Conservation (phyloP, 1,140 invertebrate genomes). For the Scaptomyza pallida region DNA sequence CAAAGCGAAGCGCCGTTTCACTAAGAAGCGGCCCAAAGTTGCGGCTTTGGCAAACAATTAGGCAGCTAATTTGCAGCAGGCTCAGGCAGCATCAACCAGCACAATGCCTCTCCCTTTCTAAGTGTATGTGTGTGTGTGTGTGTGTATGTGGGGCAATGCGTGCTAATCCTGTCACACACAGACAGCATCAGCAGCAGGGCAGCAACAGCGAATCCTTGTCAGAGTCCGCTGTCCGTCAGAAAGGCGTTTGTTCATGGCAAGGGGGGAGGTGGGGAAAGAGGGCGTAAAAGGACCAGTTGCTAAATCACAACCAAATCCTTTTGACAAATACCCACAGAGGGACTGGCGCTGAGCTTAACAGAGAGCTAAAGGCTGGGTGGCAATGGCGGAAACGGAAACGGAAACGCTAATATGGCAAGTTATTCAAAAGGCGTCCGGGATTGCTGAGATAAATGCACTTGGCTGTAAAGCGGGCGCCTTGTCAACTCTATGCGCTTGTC, state of each 20-base stretch:
- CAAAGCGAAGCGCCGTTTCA: constrained; percentile 22
- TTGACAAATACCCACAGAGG: constrained; percentile 77
- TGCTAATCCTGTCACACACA: constrained; percentile 64
- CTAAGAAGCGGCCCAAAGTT: constrained; percentile 70
- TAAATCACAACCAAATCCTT: constrained; percentile 78
- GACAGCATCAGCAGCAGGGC: constrained; percentile 4
- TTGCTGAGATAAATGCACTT: constrained; percentile 72
- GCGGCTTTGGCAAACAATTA: constrained; percentile 82
- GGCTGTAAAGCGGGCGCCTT: constrained; percentile 39
- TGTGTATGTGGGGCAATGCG: constrained; percentile 33
- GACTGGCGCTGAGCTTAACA: constrained; percentile 41
- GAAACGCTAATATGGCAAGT: constrained; percentile 74
- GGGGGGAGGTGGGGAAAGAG: constrained; percentile 26
- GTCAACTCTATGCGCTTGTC: constrained; percentile 75
- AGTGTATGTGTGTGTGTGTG: not conserved
- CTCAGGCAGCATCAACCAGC: constrained; percentile 24
- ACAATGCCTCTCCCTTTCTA: constrained; percentile 20
- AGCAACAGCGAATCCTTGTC: constrained; percentile 30
- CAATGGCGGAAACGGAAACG: constrained; percentile 46
- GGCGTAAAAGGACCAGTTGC: constrained; percentile 55
- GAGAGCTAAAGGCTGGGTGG: constrained; percentile 31
- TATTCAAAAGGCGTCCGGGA: constrained; percentile 75
- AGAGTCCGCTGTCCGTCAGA: constrained; percentile 50
- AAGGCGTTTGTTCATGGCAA: constrained; percentile 14
- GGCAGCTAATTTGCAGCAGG: constrained; percentile 76